Evolutionary conservation across 1,140 invertebrate genomes (phyloP).

Genomic region (Drosophila nannoptera): DNA sequence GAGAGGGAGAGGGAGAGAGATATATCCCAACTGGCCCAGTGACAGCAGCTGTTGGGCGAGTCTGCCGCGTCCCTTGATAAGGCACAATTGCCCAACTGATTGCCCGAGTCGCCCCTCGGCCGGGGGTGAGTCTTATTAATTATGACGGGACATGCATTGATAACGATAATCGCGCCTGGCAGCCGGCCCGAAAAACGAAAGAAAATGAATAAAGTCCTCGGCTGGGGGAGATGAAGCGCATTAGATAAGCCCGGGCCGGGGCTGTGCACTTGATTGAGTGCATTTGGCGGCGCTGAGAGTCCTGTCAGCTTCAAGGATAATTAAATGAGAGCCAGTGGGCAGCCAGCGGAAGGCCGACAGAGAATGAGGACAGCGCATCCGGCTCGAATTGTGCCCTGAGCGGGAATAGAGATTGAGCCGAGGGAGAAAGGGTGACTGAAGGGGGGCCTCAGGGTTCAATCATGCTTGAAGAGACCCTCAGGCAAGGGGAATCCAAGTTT

Average conservation of each 20-base stretch:
- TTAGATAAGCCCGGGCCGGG: constrained; percentile 44
- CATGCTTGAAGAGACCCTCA: too few species aligned
- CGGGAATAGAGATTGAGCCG: too few species aligned
- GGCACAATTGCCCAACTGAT: constrained; percentile 66
- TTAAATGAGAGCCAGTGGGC: constrained; percentile 6
- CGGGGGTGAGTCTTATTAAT: constrained; percentile 69
- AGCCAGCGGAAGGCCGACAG: background rate
- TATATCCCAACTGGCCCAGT: constrained; percentile 16
- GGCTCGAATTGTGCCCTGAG: too few species aligned
- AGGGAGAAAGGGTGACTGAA: too few species aligned
- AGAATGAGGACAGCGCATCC: background rate
- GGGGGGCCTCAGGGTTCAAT: too few species aligned
- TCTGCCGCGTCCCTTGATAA: constrained; percentile 43
- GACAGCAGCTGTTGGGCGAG: constrained; percentile 55
- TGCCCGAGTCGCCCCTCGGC: constrained; percentile 46
- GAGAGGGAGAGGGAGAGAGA: background rate
- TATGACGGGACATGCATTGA: constrained; percentile 74
- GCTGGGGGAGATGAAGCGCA: constrained; percentile 48
- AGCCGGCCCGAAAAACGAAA: constrained; percentile 4
- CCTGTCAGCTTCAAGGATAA: constrained; percentile 10
- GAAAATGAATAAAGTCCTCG: constrained; percentile 20
- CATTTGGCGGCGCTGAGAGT: constrained; percentile 1
- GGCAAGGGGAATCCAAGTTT: too few species aligned
- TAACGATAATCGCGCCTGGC: constrained; percentile 52
- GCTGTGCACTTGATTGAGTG: constrained; percentile 59